These are phyloP conservation scores for Atopsyche davidsoni DNA, from an alignment of 1,140 invertebrate genomes.

Conservation along the genomic window DNA sequence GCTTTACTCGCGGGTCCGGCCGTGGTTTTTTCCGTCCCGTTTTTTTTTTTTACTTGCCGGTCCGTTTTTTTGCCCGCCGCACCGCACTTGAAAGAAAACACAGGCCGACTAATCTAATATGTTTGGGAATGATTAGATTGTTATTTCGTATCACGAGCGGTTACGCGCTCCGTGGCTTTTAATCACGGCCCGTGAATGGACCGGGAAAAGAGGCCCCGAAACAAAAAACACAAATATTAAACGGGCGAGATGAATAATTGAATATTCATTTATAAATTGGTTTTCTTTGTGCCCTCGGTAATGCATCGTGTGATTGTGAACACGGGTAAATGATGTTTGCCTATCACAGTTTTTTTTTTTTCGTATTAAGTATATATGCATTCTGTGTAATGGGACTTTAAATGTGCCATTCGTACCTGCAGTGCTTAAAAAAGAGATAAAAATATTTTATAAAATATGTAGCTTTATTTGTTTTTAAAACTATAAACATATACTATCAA, in stretches of 20 bases:
- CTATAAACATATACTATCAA: no score
- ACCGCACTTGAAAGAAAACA: conserved; percentile 25
- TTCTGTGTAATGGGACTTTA: no score
- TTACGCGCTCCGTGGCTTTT: conserved; percentile 26
- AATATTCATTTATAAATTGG: conserved; percentile 23
- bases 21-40: conserved; percentile 1
- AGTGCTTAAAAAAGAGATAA: no score
- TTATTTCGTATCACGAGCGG: conserved; percentile 26
- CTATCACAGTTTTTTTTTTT: no score
- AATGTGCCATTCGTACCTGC: no score
- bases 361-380: no score
- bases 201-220: conserved; percentile 16
- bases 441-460: no score
- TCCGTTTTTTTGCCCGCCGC: conserved; percentile 17
- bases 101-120: conserved; percentile 29
- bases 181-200: conserved; percentile 13
- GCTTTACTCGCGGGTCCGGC: not conserved
- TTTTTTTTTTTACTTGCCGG: no score
- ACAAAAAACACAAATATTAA: conserved; percentile 17
- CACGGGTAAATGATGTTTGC: no score
- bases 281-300: conserved; percentile 2
- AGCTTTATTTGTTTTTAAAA: no score
- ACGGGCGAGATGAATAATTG: conserved; percentile 16
- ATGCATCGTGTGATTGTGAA: no score
- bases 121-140: conserved; percentile 30